Conservation (phyloP, 1,140 invertebrate genomes). For the Cydia amplana region DNA sequence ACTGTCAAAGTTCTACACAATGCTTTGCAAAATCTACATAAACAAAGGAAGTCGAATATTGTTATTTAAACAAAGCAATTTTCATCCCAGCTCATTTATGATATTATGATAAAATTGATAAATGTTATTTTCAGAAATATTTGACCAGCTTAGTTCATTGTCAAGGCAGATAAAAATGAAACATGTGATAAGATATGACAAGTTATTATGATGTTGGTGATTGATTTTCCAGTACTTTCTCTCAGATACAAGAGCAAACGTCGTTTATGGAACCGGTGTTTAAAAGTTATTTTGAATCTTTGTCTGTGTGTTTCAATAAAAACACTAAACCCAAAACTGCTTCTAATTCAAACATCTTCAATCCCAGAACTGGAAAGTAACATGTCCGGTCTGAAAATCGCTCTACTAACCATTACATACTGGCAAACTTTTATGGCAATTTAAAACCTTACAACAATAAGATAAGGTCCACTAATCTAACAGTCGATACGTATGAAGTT, state of each 20-base stretch:
- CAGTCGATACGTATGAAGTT: neutral
- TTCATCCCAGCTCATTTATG: conserved; percentile 32
- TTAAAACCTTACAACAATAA: neutral
- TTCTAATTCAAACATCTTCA: too few relatives aligned
- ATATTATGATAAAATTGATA: neutral
- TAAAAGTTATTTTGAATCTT: too few relatives aligned
- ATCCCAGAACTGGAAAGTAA: too few relatives aligned
- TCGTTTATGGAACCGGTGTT: neutral
- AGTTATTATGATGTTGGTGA: conserved; percentile 1
- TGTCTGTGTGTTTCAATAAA: too few relatives aligned
- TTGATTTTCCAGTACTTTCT: conserved; percentile 25
- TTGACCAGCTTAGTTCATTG: neutral
- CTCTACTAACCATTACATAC: neutral
- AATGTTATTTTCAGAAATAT: conserved; percentile 9
- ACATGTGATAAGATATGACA: conserved; percentile 40
- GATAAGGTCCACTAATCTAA: neutral
- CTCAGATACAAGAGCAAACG: neutral
- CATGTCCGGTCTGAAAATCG: neutral
- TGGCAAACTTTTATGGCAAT: neutral
- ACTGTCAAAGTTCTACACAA: conserved; percentile 45
- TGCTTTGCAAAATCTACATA: conserved; percentile 22
- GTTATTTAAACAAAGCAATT: conserved; percentile 35
- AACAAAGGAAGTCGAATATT: conserved; percentile 40
- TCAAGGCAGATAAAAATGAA: conserved; percentile 8
- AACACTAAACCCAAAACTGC: too few relatives aligned